Base-by-base conservation (phyloP, 2,888 invertebrate species). In the Drosophila borealis region DNA sequence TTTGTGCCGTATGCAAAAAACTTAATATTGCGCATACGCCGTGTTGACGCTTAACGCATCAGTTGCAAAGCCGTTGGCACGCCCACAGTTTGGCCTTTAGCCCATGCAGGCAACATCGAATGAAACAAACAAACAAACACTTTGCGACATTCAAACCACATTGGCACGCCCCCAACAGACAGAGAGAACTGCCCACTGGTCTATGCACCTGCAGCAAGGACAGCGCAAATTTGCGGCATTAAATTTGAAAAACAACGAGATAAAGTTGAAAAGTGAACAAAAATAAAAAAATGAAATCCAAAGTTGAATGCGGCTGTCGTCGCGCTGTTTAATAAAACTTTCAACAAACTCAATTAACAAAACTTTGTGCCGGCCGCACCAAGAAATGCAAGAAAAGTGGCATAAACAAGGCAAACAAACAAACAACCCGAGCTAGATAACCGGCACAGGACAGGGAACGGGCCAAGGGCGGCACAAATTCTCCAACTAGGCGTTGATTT, bases 371-470 rank as follows among this genome's bases (percentile, higher is more conserved):
- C 70, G 80, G 78, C 84, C 88, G 63, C 88, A 88, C 74, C 82
- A 84, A 86, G 87, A 82, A 86, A 83, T 88, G 84, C 89, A 80
- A 82, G 78, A 86, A 88, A 86, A 88, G 87, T 83, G 88, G 88
- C 87, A 88, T 84, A 88, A 84, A 88, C 88, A 84, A 84, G 88
- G 81, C 83, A 88, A 82, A 80, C 88, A 88, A 83, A 86, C 83
- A 88, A 83, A 86, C 83, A 88, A 72, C 61, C 57, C 54, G 50
- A 53, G 78, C 74, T 50, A 53, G 51, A 53, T 68, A 72, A 55
- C 72, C 59, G 57, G 68, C 54, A 21, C 36, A 46, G 8, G 37
- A 17, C 33, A 39, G 3, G 39, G 36, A 17, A 8, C n/a, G 17
- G 41, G 44, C 11, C n/a, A 8, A 4, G 42, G 42, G 19, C 3